These are phyloP conservation scores for Agrypnia vestita DNA, from an alignment of 1,140 invertebrate genomes.

Conservation along the genomic window DNA sequence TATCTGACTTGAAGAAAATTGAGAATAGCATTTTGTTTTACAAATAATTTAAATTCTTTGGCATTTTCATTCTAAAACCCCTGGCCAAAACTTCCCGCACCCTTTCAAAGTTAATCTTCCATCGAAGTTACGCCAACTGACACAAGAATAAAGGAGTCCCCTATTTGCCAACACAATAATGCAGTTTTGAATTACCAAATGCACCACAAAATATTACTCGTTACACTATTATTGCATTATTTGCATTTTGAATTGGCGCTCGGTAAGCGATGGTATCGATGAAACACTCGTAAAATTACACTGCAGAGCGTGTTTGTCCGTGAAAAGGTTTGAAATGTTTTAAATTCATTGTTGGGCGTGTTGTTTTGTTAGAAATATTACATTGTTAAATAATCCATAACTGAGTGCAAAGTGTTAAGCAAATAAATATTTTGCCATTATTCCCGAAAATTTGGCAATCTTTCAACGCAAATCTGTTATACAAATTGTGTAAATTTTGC, in stretches of 20 bases:
- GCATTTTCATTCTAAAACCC: constrained; percentile 7
- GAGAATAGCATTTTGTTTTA: too few relatives aligned
- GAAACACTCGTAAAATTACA: constrained; percentile 39
- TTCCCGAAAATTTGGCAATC: background rate
- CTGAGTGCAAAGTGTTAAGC: background rate
- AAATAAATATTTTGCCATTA: constrained; percentile 8
- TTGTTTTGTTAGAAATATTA: background rate
- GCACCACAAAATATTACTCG: constrained; percentile 35
- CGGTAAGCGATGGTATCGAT: constrained; percentile 23
- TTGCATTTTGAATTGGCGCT: constrained; percentile 4
- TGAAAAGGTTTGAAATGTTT: background rate
- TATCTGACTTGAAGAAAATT: too few relatives aligned
- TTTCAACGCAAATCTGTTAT: background rate
- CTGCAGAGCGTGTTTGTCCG: background rate
- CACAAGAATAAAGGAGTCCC: constrained; percentile 36
- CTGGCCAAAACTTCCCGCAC: constrained; percentile 25
- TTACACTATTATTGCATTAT: constrained; percentile 41
- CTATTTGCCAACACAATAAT: constrained; percentile 45
- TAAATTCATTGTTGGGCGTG: too few relatives aligned
- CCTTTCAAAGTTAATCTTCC: constrained; percentile 46
- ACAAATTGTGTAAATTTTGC: too few relatives aligned
- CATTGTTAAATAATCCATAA: constrained; percentile 7
- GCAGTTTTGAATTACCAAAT: constrained; percentile 47
- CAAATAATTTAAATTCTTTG: too few relatives aligned
- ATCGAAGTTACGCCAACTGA: constrained; percentile 50